phyloP scores from a whole-genome alignment of 2,113 vertebrate species.

The Corythaixoides concolor region DNA sequence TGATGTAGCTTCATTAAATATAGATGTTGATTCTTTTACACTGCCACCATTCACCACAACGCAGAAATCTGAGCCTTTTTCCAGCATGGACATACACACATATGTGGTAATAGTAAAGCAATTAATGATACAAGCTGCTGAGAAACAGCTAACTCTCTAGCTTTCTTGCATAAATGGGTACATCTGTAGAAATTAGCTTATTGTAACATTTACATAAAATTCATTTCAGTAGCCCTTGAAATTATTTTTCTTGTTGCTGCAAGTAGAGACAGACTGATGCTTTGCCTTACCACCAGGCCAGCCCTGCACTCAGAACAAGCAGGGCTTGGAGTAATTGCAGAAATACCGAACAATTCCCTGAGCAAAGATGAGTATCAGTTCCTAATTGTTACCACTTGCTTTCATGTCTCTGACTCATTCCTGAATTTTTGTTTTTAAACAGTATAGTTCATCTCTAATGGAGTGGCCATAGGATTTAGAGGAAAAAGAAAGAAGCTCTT shows the following conservation, averaged over 20 bases:
- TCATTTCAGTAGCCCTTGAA: not conserved
- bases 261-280: not conserved
- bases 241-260: not conserved
- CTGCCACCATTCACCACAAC: not conserved
- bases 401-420: not conserved
- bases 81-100: not conserved
- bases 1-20: not conserved
- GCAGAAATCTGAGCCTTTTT: not conserved
- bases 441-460: not conserved
- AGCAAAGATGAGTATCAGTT: not conserved
- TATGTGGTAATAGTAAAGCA: not conserved
- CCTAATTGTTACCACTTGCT: not conserved
- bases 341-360: not conserved
- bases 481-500: not conserved
- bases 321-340: not conserved
- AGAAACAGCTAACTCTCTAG: not conserved
- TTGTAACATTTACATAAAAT: not conserved
- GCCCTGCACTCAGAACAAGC: not conserved
- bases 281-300: not conserved
- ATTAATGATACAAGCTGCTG: rapidly evolving
- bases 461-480: not conserved
- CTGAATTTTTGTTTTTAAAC: not conserved
- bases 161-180: not conserved
- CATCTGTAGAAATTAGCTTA: not conserved
- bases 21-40: not conserved